Evolutionary conservation across 1,140 invertebrate species (phyloP), one percentile per base, ranked within the genome.

Genomic region (Bombus confusus): DNA sequence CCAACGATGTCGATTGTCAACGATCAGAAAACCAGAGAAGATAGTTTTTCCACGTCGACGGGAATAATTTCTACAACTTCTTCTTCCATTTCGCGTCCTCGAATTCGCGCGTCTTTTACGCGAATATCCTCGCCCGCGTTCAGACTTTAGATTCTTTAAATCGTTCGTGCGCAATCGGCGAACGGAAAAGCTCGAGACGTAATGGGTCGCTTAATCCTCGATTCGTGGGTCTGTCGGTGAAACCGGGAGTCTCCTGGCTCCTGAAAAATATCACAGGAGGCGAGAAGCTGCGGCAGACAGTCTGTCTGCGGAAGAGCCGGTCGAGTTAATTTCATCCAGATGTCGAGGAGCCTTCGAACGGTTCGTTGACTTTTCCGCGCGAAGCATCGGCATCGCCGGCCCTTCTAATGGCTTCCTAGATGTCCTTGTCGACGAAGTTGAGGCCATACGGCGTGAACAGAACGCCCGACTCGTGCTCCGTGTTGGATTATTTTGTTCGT

Each of bases 301-400:
- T 59, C 75, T 82, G 90, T 90, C 90, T 88, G 84, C 88, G 88
- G 88, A 90, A 91, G 82, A 69, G 15, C 34, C 77, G 85, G 43
- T 81, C 87, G 79, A 83, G 68, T 90, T 91, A 91, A 91, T 91
- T 91, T 91, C 89, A 90, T 90, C 90, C 90, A 91, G 90, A 91
- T 91, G 90, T 87, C 83, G 73, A 87, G 25, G 12, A 31, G 25
- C 37, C 75, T 84, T 85, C 75, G 87, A 87, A 88, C 89, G 90
- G 89, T 91, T 88, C 90, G 89, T 91, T 91, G 89, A 90, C 90
- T 90, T 90, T 90, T 79, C 90, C 69, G 81, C 80, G 74, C 74
- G 41, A 76, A 39, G 25, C 47, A 18, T 62, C 69, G 52, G 31
- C 66, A 39, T 80, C 64, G 41, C n/a, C 82, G 76, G 76, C 83